A percentile compares a stretch with the other conserved stretches of the same genome.
phyloP scores from a whole-genome alignment of 2,113 vertebrate species.

The Microtus montanus region DNA sequence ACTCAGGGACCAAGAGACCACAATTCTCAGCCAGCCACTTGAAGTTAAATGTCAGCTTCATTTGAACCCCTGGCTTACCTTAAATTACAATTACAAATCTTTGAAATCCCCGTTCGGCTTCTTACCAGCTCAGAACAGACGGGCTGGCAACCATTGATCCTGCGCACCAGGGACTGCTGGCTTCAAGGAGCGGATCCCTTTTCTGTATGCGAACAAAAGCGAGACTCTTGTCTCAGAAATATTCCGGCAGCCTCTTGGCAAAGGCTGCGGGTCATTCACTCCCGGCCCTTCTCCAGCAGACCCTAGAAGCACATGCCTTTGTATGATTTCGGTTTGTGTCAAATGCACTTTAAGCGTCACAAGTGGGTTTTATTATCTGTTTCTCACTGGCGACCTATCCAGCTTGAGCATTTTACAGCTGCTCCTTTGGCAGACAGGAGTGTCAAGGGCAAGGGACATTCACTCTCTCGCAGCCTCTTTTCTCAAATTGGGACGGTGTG shows the following conservation, averaged over 20 bases:
- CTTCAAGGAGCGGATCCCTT: conserved; percentile 43
- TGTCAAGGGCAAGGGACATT: not conserved
- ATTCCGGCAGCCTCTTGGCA: conserved; percentile 47
- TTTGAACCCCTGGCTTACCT: conserved; percentile 60
- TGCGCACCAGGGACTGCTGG: conserved; percentile 43
- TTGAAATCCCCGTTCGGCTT: conserved; percentile 49
- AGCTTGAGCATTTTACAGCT: not conserved
- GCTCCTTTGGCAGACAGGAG: not conserved
- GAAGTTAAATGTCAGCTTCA: conserved; percentile 52
- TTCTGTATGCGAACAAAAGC: conserved; percentile 55
- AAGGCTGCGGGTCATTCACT: not conserved
- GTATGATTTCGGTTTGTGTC: not conserved
- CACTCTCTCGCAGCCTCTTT: not conserved
- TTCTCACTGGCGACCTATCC: not conserved
- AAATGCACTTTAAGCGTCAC: not conserved
- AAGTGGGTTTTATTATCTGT: not conserved
- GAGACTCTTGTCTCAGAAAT: conserved; percentile 58
- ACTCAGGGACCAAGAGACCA: not conserved
- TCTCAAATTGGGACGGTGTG: not conserved
- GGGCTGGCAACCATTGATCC: conserved; percentile 22
- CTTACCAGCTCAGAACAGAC: not conserved
- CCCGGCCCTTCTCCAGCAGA: conserved; percentile 11
- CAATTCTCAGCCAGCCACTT: not conserved
- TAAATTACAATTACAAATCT: conserved; percentile 64
- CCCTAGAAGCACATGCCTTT: conserved; percentile 37